Conservation (phyloP, 2,113 vertebrate genomes). For the Todiramphus saurophagus region DNA sequence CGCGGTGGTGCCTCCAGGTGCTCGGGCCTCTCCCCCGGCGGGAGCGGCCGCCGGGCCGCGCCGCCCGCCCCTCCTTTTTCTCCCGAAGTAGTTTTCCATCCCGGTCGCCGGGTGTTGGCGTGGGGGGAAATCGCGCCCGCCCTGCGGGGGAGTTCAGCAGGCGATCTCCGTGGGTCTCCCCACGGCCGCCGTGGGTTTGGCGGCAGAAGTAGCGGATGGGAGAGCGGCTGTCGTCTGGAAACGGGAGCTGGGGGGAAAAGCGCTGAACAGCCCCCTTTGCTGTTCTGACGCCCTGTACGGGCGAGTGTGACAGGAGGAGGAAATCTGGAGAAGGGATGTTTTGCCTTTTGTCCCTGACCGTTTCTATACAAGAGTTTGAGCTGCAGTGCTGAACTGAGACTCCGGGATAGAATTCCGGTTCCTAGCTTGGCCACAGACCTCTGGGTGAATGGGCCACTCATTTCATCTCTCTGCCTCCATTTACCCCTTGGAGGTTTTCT, state of each 20-base stretch:
- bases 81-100: background rate
- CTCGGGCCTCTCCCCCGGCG: background rate
- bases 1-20: background rate
- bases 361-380: background rate
- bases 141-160: background rate
- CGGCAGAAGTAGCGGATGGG: background rate
- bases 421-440: background rate
- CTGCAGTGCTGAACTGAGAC: background rate
- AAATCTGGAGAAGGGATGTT: background rate
- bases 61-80: background rate
- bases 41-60: background rate
- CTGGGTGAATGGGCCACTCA: background rate
- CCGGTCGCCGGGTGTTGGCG: background rate
- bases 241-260: background rate
- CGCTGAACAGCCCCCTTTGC: background rate
- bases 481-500: background rate
- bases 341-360: background rate
- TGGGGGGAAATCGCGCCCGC: background rate
- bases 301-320: background rate
- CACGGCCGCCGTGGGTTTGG: rapidly evolving
- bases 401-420: background rate
- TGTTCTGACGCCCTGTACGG: rapidly evolving
- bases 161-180: background rate
- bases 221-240: background rate
- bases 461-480: rapidly evolving